Base-by-base conservation (phyloP, 37 sponge, comb jelly and placozoan species). In the Ianthella basta region DNA sequence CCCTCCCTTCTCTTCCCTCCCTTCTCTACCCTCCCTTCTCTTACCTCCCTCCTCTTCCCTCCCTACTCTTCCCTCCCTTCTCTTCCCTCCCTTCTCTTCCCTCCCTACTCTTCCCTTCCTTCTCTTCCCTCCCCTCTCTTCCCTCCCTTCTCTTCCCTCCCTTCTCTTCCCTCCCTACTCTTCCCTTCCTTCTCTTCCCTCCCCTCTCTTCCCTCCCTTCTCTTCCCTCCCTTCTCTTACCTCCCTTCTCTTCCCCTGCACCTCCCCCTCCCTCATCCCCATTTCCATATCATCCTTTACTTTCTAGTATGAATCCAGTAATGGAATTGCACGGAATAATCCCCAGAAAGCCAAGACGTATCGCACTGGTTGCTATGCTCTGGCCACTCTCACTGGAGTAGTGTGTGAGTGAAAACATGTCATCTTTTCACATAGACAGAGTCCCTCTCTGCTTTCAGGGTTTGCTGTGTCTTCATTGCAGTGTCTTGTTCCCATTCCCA, bases 211-310 rank as follows among this genome's bases (percentile, higher is more conserved):
- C 8, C 6, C 8, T 44, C 50, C 50, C 80, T 25, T 83, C 84
- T 54, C 16, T 24, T 57, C 83, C 53, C 56, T 87, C 65, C 57
- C 87, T 84, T n/a, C 57, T 19, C 72, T 82, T 82, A 81, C 80
- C 60, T 54, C 85, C 82, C 37, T 72, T 81, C 61, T 83, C 84
- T 0, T 34, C 81, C 8, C 60, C 72, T 65, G 72, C 19, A 74
- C 79, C 87, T 27, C 72, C 73, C 25, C 56, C 20, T 41, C 37
- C 64, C 50, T 8, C 33, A 69, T 69, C 27, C 34, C 70, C 34
- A 30, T 30, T 30, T 35, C 35, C 70, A n/a, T n/a, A n/a, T n/a
- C n/a, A n/a, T n/a, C n/a, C n/a, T n/a, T n/a, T n/a, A n/a, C n/a
- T n/a, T 34, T 4, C 34, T 69, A 69, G 70, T 69, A 34, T 69